phyloP scores from a whole-genome alignment of 1,140 invertebrate genomes.

The Fopius arisanus region DNA sequence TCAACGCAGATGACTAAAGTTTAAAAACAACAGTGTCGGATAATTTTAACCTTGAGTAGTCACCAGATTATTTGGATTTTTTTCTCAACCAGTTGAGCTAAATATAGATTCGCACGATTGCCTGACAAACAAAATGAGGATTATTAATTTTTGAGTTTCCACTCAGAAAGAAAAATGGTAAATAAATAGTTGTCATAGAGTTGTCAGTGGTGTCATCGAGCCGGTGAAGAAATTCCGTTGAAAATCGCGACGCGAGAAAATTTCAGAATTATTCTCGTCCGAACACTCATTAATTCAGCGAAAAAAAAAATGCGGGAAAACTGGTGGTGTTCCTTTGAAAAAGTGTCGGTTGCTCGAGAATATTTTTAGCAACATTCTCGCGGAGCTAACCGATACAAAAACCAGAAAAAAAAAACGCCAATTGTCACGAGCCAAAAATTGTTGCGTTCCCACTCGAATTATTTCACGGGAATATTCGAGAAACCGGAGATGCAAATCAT shows the following conservation, averaged over 20 bases:
- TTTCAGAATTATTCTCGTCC: background rate
- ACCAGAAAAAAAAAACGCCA: background rate
- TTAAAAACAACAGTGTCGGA: constrained; percentile 21
- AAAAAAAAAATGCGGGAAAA: too few species aligned
- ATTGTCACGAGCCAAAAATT: background rate
- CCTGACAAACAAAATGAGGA: too few species aligned
- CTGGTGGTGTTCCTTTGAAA: background rate
- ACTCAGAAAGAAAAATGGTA: too few species aligned
- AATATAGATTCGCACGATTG: too few species aligned
- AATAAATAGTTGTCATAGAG: too few species aligned
- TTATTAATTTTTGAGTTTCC: too few species aligned
- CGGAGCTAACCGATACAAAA: constrained; percentile 25
- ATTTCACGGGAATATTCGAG: background rate
- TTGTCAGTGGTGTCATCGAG: too few species aligned
- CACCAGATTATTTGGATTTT: background rate
- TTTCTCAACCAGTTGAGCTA: too few species aligned
- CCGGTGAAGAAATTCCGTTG: too few species aligned
- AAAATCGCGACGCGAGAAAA: background rate
- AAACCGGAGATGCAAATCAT: background rate
- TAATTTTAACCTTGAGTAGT: constrained; percentile 33
- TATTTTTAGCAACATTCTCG: constrained; percentile 57
- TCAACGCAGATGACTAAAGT: constrained; percentile 4
- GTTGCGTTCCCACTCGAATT: background rate
- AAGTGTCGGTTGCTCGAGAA: constrained; percentile 45
- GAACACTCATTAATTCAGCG: too few species aligned